phyloP scores from a whole-genome alignment of 2,113 vertebrate genomes.

The Cyprinus carpio region DNA sequence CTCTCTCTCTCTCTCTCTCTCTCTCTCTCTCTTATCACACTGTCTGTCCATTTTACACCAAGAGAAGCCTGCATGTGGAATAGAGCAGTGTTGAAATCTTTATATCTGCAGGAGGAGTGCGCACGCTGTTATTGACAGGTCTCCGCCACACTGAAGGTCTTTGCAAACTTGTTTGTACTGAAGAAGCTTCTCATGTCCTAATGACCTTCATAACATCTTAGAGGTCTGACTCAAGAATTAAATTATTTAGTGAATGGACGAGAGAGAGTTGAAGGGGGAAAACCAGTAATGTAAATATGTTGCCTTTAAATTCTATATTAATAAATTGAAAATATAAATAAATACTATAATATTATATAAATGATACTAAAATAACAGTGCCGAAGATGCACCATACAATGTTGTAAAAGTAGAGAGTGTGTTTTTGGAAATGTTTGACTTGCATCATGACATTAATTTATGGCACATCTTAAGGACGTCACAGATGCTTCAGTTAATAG shows the following conservation, averaged over 20 bases:
- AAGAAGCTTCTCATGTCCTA: slow-evolving; percentile 23
- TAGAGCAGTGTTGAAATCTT: slow-evolving; percentile 9
- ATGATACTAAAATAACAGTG: not conserved
- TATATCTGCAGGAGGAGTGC: slow-evolving; percentile 1
- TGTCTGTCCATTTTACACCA: slow-evolving; percentile 9
- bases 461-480: not conserved
- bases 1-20: too few species aligned
- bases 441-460: not conserved
- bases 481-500: not conserved
- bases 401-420: not conserved
- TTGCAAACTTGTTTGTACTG: not conserved
- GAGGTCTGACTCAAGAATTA: not conserved
- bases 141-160: not conserved
- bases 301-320: too few species aligned
- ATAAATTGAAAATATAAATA: not conserved
- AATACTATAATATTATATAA: not conserved
- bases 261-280: not conserved
- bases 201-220: slow-evolving; percentile 1
- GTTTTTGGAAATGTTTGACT: not conserved
- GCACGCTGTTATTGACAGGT: not conserved
- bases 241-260: too few species aligned
- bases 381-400: not conserved
- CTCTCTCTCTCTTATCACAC: too few species aligned
- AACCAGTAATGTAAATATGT: not conserved
- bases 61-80: not conserved